Conservation (phyloP, 2,797 vertebrate species). For the Micrastur ruficollis region DNA sequence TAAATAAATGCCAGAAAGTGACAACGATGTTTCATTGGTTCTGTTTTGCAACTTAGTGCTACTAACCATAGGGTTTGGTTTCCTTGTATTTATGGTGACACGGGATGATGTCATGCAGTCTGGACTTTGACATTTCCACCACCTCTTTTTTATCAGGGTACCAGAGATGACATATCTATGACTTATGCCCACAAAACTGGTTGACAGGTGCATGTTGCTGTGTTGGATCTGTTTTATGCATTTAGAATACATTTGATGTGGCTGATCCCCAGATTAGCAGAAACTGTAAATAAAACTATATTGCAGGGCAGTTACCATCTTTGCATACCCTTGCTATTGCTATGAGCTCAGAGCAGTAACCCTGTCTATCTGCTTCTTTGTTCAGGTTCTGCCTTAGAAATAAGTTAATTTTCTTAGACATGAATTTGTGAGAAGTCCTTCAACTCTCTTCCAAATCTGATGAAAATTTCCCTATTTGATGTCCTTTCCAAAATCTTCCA, state of each 20-base stretch:
- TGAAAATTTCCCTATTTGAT: not conserved
- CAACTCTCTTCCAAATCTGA: not conserved
- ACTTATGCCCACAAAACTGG: not conserved
- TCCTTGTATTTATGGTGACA: not conserved
- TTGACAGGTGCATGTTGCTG: not conserved
- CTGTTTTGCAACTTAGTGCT: not conserved
- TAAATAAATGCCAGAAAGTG: not conserved
- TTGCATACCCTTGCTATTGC: not conserved
- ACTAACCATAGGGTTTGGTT: not conserved
- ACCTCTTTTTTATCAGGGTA: not conserved
- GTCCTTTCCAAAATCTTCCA: not conserved
- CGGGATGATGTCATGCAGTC: not conserved
- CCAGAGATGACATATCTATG: not conserved
- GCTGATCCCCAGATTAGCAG: not conserved
- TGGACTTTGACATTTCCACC: not conserved
- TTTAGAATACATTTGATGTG: not conserved
- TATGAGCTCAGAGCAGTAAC: not conserved
- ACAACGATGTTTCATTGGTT: not conserved
- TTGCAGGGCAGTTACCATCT: not conserved
- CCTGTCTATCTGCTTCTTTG: not conserved
- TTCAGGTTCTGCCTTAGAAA: not conserved
- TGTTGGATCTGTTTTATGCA: not conserved
- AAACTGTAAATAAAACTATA: not conserved
- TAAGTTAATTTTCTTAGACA: not conserved
- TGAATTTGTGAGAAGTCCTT: not conserved